These are phyloP conservation scores for Parasteatoda lunata DNA, from an alignment of 2,888 invertebrate species.

Conservation along the genomic window DNA sequence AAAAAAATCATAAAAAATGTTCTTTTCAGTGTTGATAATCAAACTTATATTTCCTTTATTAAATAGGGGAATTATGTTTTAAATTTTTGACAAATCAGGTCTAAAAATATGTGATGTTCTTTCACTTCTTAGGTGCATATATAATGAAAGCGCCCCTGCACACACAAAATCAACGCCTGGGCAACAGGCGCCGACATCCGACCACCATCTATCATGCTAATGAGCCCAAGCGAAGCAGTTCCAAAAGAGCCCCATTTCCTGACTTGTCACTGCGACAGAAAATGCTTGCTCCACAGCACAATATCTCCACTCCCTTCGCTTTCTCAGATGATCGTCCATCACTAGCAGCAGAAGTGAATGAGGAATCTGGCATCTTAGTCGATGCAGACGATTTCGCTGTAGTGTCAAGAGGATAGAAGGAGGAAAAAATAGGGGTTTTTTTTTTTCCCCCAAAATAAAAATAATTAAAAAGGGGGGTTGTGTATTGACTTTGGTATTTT, in stretches of 20 bases:
- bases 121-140: not conserved
- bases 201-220: constrained; percentile 65
- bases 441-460: not conserved
- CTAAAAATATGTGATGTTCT: not conserved
- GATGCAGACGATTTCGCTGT: constrained; percentile 47
- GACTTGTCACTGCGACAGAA: constrained; percentile 47
- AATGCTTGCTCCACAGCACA: constrained; percentile 32
- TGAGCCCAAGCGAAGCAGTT: constrained; percentile 36
- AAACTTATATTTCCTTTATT: too few species aligned
- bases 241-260: constrained; percentile 52
- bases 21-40: too few species aligned
- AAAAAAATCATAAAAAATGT: too few species aligned
- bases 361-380: constrained; percentile 54
- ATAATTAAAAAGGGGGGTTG: too few species aligned
- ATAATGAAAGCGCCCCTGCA: not conserved
- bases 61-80: too few species aligned
- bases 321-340: constrained; percentile 48
- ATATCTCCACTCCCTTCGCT: constrained; percentile 24
- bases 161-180: constrained; percentile 4
- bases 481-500: too few species aligned
- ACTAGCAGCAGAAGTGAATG: constrained; percentile 18
- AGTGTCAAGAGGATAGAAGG: constrained; percentile 3
- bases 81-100: too few species aligned
- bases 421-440: not conserved
- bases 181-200: constrained; percentile 53